Base-by-base conservation (phyloP, 2,888 invertebrate genomes). In the Onchidella celtica region DNA sequence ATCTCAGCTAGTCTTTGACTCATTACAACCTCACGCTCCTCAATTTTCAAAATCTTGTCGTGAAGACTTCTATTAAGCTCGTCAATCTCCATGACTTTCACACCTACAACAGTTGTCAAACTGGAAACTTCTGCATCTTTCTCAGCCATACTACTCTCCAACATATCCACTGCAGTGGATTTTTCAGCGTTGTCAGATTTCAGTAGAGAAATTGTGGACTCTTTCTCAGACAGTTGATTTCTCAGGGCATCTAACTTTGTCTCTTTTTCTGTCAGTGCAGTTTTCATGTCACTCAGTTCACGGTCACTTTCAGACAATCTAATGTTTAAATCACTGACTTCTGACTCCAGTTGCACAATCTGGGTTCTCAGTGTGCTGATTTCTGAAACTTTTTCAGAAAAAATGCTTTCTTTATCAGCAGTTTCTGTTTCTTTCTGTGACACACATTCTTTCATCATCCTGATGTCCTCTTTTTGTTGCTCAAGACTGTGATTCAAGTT, bases 1-100 rank as follows among this genome's bases (percentile, higher is more conserved):
- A n/a, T n/a, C n/a, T n/a, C n/a, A n/a, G n/a, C n/a, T n/a, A n/a
- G n/a, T n/a, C n/a, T n/a, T n/a, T n/a, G n/a, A n/a, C n/a, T n/a
- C n/a, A n/a, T n/a, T n/a, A n/a, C n/a, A n/a, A n/a, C n/a, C n/a
- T n/a, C n/a, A n/a, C n/a, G n/a, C n/a, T n/a, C n/a, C n/a, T n/a
- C n/a, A n/a, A n/a, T n/a, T n/a, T n/a, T n/a, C n/a, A n/a, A n/a
- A n/a, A n/a, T n/a, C 36, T 74, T 74, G 21, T 74, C 74, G n/a
- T 61, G 36, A 55, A 72, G 57, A 55, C 69, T 69, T 6, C 24
- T 40, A 27, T 69, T 69, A 17, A 72, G n/a, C 32, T 34, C 32
- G n/a, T 9, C 34, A 6, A 72, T 32, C 34, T 57, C 72, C n/a
- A 34, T 32, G 57, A 24, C 57, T 24, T 32, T 55, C n/a, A n/a